Evolutionary conservation across 2,797 vertebrate genomes (phyloP).

Genomic region (Chanos chanos): DNA sequence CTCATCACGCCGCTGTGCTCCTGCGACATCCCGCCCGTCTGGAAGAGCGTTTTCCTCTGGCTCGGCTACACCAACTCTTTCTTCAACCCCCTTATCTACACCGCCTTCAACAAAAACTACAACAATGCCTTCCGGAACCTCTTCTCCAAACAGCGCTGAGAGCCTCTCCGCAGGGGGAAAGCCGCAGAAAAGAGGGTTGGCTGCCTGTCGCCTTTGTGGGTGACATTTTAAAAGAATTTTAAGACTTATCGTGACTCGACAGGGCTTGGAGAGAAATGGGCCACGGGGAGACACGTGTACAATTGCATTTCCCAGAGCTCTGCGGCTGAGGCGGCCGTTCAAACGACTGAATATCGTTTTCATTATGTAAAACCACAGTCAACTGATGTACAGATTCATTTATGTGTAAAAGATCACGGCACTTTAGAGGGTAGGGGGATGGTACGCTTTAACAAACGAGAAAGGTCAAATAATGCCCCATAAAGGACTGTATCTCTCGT

Average conservation of each 20-base stretch:
- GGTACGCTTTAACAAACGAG: no score
- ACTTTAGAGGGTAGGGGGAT: no score
- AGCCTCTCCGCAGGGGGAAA: neutral
- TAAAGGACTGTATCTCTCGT: no score
- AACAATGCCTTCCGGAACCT: constrained; percentile 91
- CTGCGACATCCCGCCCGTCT: constrained; percentile 84
- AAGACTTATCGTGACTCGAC: neutral
- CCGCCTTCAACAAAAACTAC: constrained; percentile 96
- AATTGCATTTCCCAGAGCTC: neutral
- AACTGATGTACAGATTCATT: no score
- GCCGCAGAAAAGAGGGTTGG: constrained; percentile 1
- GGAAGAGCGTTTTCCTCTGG: constrained; percentile 97
- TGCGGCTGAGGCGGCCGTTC: neutral
- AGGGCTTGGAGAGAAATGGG: neutral
- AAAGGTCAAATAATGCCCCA: no score
- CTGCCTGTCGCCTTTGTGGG: neutral
- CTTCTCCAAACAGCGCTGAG: constrained; percentile 83
- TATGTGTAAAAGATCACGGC: no score
- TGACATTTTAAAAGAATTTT: neutral
- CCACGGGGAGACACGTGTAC: neutral
- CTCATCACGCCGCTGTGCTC: constrained; percentile 88
- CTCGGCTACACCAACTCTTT: constrained; percentile 96
- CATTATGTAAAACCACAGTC: no score
- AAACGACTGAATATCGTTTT: no score
- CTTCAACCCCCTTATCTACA: constrained; percentile 97